Evolutionary conservation across 1,140 invertebrate genomes (phyloP).

Genomic region (Bicyclus anynana): DNA sequence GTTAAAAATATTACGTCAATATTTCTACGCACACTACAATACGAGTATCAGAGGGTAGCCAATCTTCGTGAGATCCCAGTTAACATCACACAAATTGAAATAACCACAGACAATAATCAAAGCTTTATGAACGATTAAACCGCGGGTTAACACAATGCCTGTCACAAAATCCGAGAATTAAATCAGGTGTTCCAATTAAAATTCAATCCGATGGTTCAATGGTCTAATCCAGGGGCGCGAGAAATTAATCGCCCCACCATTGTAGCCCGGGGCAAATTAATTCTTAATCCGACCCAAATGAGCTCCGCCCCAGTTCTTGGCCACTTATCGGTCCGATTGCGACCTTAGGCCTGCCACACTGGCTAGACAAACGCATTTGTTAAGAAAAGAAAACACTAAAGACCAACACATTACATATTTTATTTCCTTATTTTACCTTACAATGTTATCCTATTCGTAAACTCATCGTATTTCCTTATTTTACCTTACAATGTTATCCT

Average conservation of each 20-base stretch:
- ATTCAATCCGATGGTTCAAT: constrained; percentile 32
- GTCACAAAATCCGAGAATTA: constrained; percentile 12
- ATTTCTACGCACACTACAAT: too few species aligned
- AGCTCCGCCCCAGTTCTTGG: constrained; percentile 30
- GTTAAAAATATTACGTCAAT: too few species aligned
- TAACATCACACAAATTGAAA: background rate
- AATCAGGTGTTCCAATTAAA: constrained; percentile 36
- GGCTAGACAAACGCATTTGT: too few species aligned
- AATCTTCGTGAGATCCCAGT: background rate
- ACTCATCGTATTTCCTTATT: too few species aligned
- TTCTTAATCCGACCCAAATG: constrained; percentile 45
- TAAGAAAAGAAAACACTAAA: too few species aligned
- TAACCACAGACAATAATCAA: background rate
- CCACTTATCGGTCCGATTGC: constrained; percentile 27
- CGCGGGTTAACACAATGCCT: constrained; percentile 3
- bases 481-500: too few species aligned
- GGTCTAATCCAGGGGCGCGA: constrained; percentile 31
- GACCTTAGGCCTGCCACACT: background rate
- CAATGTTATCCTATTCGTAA: too few species aligned
- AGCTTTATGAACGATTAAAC: constrained; percentile 9
- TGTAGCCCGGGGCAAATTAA: constrained; percentile 37
- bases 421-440: too few species aligned
- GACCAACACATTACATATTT: too few species aligned
- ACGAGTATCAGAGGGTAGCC: background rate
- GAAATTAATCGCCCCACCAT: constrained; percentile 43